These are phyloP conservation scores for Yponomeuta sedellus DNA, from an alignment of 2,888 invertebrate genomes.

Conservation along the genomic window DNA sequence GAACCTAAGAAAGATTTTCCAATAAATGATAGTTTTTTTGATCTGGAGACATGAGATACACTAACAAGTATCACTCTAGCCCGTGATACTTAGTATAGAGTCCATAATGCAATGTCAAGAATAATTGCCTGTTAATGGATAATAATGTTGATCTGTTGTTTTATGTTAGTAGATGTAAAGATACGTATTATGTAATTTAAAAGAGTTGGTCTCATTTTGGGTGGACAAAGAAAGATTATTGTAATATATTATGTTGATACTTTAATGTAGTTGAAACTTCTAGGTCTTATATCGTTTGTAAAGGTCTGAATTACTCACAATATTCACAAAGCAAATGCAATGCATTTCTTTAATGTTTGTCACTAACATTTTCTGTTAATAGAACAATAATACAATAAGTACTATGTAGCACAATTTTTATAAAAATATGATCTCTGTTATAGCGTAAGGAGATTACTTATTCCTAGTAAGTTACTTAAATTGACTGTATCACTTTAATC, in stretches of 20 bases:
- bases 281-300: too few relatives aligned
- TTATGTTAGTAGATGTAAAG: too few relatives aligned
- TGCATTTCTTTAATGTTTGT: background rate
- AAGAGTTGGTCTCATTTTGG: too few relatives aligned
- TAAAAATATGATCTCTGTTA: slow-evolving; percentile 19
- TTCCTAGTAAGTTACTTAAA: too few relatives aligned
- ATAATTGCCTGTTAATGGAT: too few relatives aligned
- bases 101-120: background rate
- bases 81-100: background rate
- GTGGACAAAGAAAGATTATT: too few relatives aligned
- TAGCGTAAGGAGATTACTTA: background rate
- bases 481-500: background rate
- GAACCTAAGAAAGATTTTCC: slow-evolving; percentile 62
- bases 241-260: too few relatives aligned
- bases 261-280: too few relatives aligned
- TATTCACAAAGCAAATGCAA: background rate
- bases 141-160: too few relatives aligned
- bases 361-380: slow-evolving; percentile 14
- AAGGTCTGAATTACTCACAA: background rate
- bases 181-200: too few relatives aligned
- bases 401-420: slow-evolving; percentile 22
- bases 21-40: slow-evolving; percentile 60
- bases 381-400: slow-evolving; percentile 23
- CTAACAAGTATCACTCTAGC: background rate
- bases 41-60: slow-evolving; percentile 42